Evolutionary conservation across 2,888 invertebrate species (phyloP).

Genomic region (Meiosimyza platycephala): DNA sequence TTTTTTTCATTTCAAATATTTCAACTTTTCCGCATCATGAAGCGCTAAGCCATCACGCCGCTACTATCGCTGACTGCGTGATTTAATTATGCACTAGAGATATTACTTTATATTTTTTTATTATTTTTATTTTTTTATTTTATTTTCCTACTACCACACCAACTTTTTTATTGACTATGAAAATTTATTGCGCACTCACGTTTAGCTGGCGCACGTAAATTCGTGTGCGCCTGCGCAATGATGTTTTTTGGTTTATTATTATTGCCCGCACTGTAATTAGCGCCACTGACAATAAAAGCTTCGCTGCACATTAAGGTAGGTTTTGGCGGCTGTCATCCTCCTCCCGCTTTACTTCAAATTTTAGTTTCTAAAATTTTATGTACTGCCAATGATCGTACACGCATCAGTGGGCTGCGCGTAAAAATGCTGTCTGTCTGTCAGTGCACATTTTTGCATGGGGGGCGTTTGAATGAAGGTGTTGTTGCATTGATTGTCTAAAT

Average conservation of each 20-base stretch:
- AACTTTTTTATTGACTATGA: not conserved
- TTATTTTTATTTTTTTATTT: slow-evolving; percentile 4
- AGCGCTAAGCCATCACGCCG: not conserved
- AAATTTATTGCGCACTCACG: slow-evolving; percentile 17
- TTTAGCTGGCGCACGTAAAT: not conserved
- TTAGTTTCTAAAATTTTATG: too few species aligned
- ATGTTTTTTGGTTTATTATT: not conserved
- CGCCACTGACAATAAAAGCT: slow-evolving; percentile 18
- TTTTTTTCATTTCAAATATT: too few species aligned
- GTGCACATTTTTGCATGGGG: not conserved
- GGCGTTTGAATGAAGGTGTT: not conserved
- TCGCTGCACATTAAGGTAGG: slow-evolving; percentile 22
- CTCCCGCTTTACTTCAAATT: too few species aligned
- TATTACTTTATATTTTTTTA: not conserved
- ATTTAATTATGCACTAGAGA: not conserved
- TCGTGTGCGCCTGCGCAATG: slow-evolving; percentile 17
- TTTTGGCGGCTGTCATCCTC: slow-evolving; percentile 1
- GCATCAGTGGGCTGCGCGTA: slow-evolving; percentile 4
- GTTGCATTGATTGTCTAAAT: not conserved
- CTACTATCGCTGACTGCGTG: not conserved
- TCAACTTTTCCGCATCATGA: slow-evolving; percentile 19
- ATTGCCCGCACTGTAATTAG: slow-evolving; percentile 16
- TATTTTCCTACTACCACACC: not conserved
- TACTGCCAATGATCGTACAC: not conserved
- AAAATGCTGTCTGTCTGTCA: too few species aligned